Conservation (phyloP, 2,797 vertebrate species). For the Chaetophractus vellerosus region DNA sequence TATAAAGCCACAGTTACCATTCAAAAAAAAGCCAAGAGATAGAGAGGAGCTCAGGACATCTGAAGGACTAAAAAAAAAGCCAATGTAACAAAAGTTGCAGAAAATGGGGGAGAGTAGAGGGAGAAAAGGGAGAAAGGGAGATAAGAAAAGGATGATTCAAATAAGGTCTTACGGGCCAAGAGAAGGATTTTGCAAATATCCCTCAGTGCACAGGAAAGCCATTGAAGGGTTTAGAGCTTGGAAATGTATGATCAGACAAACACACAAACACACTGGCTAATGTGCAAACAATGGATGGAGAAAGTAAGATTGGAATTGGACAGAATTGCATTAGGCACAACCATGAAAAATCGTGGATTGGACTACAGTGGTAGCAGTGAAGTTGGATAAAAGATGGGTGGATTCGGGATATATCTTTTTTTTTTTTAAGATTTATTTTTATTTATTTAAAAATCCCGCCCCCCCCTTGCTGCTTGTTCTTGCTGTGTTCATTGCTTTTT, state of each 20-base stretch:
- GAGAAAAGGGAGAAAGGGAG: not conserved
- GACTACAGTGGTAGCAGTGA: not conserved
- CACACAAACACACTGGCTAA: not conserved
- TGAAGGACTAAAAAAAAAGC: not conserved
- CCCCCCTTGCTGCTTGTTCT: no score
- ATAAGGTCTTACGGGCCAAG: not conserved
- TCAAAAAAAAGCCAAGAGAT: not conserved
- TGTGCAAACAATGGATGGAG: not conserved
- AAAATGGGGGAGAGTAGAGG: not conserved
- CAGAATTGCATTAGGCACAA: not conserved
- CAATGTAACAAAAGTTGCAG: not conserved
- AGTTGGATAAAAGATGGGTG: not conserved
- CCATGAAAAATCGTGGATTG: not conserved
- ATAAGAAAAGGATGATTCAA: not conserved
- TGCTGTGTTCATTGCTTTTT: no score
- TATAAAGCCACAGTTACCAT: no score
- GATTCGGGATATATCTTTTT: not conserved
- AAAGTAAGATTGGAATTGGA: not conserved
- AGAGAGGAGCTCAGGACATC: not conserved
- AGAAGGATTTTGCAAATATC: not conserved
- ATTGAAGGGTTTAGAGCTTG: not conserved
- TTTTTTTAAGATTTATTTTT: no score
- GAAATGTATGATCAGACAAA: not conserved
- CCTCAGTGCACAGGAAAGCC: not conserved
- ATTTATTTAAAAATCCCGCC: no score